These are phyloP conservation scores for Carcinoscorpius rotundicauda DNA, from an alignment of 1,140 invertebrate genomes.

Conservation along the genomic window DNA sequence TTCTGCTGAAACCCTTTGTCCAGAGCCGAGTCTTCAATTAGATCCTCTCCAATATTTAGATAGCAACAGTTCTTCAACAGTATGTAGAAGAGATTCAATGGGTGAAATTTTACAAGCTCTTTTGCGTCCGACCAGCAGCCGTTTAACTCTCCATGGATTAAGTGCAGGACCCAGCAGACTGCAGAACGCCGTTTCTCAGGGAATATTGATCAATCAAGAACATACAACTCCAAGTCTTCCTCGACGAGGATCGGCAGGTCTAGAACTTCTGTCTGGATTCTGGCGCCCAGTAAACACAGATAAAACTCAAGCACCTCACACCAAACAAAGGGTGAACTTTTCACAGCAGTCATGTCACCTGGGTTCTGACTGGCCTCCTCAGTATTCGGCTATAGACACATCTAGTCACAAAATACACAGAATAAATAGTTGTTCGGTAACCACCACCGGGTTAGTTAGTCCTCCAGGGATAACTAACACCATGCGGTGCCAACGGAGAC, in stretches of 20 bases:
- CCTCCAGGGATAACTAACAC: neutral
- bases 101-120: neutral
- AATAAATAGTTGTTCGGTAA: neutral
- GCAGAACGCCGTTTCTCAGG: neutral
- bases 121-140: neutral
- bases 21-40: neutral
- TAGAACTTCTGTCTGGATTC: conserved; percentile 21
- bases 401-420: no score
- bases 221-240: conserved; percentile 1
- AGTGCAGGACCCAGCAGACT: neutral
- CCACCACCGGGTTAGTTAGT: conserved; percentile 7
- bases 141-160: neutral
- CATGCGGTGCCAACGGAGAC: conserved; percentile 8
- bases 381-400: no score
- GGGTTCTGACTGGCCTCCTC: neutral
- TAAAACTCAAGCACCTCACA: no score
- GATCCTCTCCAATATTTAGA: neutral
- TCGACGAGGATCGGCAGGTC: conserved; percentile 20
- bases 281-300: conserved; percentile 3
- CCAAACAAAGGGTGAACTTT: no score
- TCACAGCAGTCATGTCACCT: neutral
- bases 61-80: no score
- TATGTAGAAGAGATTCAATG: neutral
- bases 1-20: no score
- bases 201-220: neutral